phyloP scores from a whole-genome alignment of 2,888 invertebrate species.

The Eumacrocentrus americanus region DNA sequence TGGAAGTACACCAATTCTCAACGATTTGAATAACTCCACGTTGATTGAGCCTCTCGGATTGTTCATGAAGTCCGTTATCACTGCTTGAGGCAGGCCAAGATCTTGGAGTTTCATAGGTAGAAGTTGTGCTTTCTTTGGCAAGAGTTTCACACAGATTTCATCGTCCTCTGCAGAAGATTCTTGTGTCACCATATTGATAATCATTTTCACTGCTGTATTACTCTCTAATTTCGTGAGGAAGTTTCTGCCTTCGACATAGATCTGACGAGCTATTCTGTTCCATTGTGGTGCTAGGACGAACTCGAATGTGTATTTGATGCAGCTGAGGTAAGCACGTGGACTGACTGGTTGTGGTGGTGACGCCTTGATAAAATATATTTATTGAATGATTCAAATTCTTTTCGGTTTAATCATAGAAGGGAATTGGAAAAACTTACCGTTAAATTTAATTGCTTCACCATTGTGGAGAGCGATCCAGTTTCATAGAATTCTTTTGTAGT shows the following conservation, averaged over 20 bases:
- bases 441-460: conserved; percentile 42
- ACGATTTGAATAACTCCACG: conserved; percentile 33
- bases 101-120: conserved; percentile 41
- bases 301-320: conserved; percentile 52
- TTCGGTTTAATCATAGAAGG: not conserved
- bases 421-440: conserved; percentile 34
- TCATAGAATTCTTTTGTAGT: conserved; percentile 36
- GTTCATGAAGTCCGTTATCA: conserved; percentile 41
- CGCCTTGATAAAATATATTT: conserved; percentile 37
- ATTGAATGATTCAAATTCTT: not conserved
- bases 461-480: conserved; percentile 38
- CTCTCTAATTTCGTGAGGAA: conserved; percentile 42
- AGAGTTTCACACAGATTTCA: conserved; percentile 38
- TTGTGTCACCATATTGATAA: conserved; percentile 36
- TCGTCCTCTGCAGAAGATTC: conserved; percentile 37
- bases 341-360: conserved; percentile 40
- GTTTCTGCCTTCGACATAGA: conserved; percentile 46
- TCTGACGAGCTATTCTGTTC: conserved; percentile 51
- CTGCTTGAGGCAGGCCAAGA: conserved; percentile 33
- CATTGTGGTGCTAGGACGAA: conserved; percentile 53
- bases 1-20: conserved; percentile 52
- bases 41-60: conserved; percentile 42
- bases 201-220: conserved; percentile 45
- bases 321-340: conserved; percentile 48
- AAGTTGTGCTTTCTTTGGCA: conserved; percentile 40